phyloP scores from a whole-genome alignment of 2,888 invertebrate genomes.

The Agonopterix alstromeriana region DNA sequence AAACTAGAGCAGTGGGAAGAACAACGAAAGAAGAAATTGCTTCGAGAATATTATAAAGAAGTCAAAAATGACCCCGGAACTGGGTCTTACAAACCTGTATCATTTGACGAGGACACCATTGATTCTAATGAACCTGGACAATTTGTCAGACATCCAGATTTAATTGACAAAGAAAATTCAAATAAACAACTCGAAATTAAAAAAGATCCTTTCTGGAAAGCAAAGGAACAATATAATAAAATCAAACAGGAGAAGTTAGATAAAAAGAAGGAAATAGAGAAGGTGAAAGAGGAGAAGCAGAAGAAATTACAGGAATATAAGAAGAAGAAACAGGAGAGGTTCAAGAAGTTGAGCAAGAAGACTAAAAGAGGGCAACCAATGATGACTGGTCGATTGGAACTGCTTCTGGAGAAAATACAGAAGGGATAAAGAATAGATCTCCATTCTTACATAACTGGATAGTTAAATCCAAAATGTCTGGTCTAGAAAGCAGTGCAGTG shows the following conservation, averaged over 20 bases:
- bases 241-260: slow-evolving; percentile 74
- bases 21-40: slow-evolving; percentile 74
- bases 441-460: no score
- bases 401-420: slow-evolving; percentile 86
- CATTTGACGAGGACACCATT: slow-evolving; percentile 64
- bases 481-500: no score
- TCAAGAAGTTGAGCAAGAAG: slow-evolving; percentile 84
- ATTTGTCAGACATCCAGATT: slow-evolving; percentile 63
- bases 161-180: slow-evolving; percentile 34
- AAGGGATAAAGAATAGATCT: slow-evolving; percentile 11
- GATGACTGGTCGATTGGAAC: slow-evolving; percentile 88
- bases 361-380: slow-evolving; percentile 90
- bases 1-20: slow-evolving; percentile 83
- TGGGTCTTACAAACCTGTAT: slow-evolving; percentile 63
- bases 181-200: slow-evolving; percentile 16
- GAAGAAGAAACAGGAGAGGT: slow-evolving; percentile 81
- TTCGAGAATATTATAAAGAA: slow-evolving; percentile 76
- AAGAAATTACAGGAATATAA: slow-evolving; percentile 81
- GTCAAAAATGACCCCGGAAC: slow-evolving; percentile 59
- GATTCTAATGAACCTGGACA: slow-evolving; percentile 42
- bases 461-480: no score
- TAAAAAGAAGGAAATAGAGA: slow-evolving; percentile 62
- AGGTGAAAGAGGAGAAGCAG: slow-evolving; percentile 74
- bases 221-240: slow-evolving; percentile 70
- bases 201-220: slow-evolving; percentile 66